Conservation (phyloP, 2,113 vertebrate genomes). For the Myotis davidii region DNA sequence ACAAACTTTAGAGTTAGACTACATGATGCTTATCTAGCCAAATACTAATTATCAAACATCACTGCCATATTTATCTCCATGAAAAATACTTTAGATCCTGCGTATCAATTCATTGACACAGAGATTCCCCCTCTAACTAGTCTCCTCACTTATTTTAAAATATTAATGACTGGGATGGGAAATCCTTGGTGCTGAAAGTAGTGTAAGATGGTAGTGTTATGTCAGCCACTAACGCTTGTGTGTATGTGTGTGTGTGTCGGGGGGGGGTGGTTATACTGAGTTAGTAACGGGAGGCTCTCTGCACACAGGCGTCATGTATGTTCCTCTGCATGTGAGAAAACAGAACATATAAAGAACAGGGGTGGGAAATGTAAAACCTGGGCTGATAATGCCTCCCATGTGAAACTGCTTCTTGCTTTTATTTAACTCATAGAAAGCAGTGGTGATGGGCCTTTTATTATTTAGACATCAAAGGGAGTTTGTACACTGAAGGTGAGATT, state of each 20-base stretch:
- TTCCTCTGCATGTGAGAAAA: conserved; percentile 17
- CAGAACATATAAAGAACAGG: conserved; percentile 1
- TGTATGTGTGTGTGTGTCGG: background rate
- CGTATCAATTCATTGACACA: background rate
- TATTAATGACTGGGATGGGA: background rate
- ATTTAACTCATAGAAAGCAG: conserved; percentile 32
- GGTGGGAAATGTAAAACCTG: conserved; percentile 18
- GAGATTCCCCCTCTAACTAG: background rate
- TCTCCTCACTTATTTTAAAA: conserved; percentile 24
- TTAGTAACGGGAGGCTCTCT: background rate
- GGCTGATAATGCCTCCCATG: background rate
- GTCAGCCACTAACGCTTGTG: background rate
- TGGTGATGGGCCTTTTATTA: background rate
- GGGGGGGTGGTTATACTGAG: accelerated
- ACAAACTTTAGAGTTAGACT: background rate
- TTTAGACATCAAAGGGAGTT: background rate
- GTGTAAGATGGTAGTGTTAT: background rate
- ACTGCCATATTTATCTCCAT: background rate
- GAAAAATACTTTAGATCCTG: conserved; percentile 13
- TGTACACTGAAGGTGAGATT: background rate
- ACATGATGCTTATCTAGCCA: background rate
- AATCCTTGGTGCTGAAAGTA: background rate
- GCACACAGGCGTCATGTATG: background rate
- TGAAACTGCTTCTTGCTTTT: conserved; percentile 59
- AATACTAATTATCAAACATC: conserved; percentile 4